phyloP scores from a whole-genome alignment of 2,797 vertebrate genomes.

The Sarcophilus harrisii region DNA sequence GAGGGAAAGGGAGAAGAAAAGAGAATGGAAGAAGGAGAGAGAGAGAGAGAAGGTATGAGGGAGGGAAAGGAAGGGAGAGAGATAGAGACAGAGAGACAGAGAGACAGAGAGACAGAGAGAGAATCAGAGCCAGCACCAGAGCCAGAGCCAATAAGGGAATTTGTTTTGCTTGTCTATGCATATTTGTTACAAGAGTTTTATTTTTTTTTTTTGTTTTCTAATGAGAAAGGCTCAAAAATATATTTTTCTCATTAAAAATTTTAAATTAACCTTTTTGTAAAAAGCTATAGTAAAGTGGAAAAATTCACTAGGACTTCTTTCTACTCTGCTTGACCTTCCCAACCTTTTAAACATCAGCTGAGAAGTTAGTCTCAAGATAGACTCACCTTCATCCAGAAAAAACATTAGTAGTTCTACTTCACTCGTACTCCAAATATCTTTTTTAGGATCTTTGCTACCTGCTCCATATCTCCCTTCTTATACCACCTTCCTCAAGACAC shows the following conservation, averaged over 20 bases:
- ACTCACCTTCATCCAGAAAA: not conserved
- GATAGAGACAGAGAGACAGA: too few species aligned
- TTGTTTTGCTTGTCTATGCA: not conserved
- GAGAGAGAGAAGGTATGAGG: rapidly evolving
- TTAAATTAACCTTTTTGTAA: not conserved
- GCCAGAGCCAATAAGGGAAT: not conserved
- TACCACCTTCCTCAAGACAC: not conserved
- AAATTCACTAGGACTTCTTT: not conserved
- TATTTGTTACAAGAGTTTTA: not conserved
- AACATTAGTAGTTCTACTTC: not conserved
- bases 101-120: too few species aligned
- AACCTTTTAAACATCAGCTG: not conserved
- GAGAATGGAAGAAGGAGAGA: too few species aligned
- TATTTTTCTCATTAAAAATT: not conserved
- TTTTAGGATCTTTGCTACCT: not conserved
- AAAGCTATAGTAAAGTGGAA: not conserved
- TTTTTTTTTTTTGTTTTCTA: not conserved
- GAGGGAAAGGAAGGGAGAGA: too few species aligned
- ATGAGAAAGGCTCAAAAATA: not conserved
- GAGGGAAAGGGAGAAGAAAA: too few species aligned
- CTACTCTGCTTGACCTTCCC: not conserved
- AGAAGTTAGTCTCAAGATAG: not conserved
- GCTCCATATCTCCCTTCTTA: constrained; percentile 17
- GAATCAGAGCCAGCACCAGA: too few species aligned
- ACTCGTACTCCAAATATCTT: not conserved